phyloP scores from a whole-genome alignment of 1,140 invertebrate species.

The Thaumatotibia leucotreta region DNA sequence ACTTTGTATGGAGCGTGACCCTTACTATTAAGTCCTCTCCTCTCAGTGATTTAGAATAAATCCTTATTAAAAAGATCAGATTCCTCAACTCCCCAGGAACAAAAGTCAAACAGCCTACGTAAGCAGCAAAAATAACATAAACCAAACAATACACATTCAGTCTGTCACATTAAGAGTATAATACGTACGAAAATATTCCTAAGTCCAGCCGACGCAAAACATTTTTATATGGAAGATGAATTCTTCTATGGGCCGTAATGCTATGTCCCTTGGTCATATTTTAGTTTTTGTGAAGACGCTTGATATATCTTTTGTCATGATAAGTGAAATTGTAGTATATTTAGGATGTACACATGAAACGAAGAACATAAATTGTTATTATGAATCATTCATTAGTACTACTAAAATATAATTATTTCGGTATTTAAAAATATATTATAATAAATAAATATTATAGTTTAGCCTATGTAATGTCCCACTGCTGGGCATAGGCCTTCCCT shows the following conservation, averaged over 20 bases:
- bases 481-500: too few relatives aligned
- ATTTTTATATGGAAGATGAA: conserved; percentile 27
- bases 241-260: conserved; percentile 29
- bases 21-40: too few relatives aligned
- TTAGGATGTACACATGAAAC: background rate
- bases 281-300: conserved; percentile 19
- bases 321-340: conserved; percentile 9
- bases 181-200: conserved; percentile 45
- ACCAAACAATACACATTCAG: conserved; percentile 45
- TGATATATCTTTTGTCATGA: conserved; percentile 31
- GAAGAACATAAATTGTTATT: too few relatives aligned
- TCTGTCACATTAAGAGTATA: conserved; percentile 55
- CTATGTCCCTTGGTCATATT: conserved; percentile 13
- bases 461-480: too few relatives aligned
- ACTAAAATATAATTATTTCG: too few relatives aligned
- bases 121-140: conserved; percentile 22
- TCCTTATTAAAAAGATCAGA: too few relatives aligned
- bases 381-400: too few relatives aligned
- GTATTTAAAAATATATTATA: too few relatives aligned
- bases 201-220: conserved; percentile 36
- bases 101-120: background rate
- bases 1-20: too few relatives aligned
- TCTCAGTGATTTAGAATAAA: too few relatives aligned
- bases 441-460: too few relatives aligned
- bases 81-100: too few relatives aligned